Percentiles rank a stretch among this genome's conserved stretches.
Conservation (phyloP, 2,113 vertebrate species). For the Calonectris borealis region DNA sequence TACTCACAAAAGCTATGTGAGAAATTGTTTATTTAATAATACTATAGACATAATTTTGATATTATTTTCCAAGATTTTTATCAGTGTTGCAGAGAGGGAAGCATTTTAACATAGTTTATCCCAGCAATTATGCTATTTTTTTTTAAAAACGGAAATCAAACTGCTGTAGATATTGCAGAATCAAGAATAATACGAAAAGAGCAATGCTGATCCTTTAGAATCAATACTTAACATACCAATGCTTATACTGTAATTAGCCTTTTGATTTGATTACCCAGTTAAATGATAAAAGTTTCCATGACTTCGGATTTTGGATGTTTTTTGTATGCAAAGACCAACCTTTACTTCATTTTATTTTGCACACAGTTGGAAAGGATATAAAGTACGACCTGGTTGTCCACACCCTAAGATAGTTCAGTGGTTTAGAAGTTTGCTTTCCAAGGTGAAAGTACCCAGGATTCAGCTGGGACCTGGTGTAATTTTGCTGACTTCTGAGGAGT, state of each 20-base stretch:
- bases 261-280: not conserved
- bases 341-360: not conserved
- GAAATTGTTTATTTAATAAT: not conserved
- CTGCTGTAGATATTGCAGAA: not conserved
- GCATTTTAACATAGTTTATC: not conserved
- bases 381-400: not conserved
- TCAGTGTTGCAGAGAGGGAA: not conserved
- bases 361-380: not conserved
- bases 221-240: not conserved
- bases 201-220: not conserved
- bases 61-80: not conserved
- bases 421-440: not conserved
- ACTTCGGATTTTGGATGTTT: not conserved
- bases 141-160: not conserved
- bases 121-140: accelerated
- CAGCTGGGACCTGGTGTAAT: not conserved
- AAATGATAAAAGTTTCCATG: not conserved
- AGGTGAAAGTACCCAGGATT: not conserved
- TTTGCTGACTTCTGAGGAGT: not conserved
- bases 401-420: not conserved
- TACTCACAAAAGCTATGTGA: not conserved
- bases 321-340: not conserved
- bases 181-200: not conserved
- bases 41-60: not conserved
- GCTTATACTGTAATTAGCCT: not conserved